These are phyloP conservation scores for Atta texana DNA, from an alignment of 1,140 invertebrate species.

Conservation along the genomic window DNA sequence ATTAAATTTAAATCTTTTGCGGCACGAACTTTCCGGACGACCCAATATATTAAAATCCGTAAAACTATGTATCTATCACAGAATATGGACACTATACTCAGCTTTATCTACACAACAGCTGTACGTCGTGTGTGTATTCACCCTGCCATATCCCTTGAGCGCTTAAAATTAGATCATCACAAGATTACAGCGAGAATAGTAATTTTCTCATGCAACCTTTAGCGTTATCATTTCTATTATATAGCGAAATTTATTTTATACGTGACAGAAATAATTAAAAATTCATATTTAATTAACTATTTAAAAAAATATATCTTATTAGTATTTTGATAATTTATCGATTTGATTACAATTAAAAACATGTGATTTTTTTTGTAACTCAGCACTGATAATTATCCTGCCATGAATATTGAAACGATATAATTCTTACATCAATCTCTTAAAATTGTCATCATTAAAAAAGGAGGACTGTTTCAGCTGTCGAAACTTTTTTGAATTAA, in stretches of 20 bases:
- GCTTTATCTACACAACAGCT: slow-evolving; percentile 17
- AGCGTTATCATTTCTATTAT: slow-evolving; percentile 19
- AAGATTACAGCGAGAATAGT: slow-evolving; percentile 49
- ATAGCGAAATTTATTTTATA: neutral
- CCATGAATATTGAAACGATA: neutral
- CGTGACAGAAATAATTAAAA: neutral
- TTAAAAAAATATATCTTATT: neutral
- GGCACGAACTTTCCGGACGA: too few relatives aligned
- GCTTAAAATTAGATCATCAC: slow-evolving; percentile 55
- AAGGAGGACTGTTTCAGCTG: neutral
- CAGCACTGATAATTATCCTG: neutral
- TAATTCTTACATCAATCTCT: neutral
- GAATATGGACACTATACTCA: neutral
- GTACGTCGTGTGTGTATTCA: slow-evolving; percentile 15
- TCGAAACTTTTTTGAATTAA: slow-evolving; percentile 6
- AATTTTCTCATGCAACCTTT: slow-evolving; percentile 48
- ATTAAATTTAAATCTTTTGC: too few relatives aligned
- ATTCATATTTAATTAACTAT: neutral
- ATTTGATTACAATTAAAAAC: neutral
- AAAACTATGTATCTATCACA: slow-evolving; percentile 25
- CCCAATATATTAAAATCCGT: neutral
- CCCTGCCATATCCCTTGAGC: slow-evolving; percentile 13
- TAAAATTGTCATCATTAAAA: neutral
- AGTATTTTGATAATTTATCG: neutral
- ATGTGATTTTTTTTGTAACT: neutral